Conservation (phyloP, 92 coral and sea anemone genomes). For the Meandrina meandrites region DNA sequence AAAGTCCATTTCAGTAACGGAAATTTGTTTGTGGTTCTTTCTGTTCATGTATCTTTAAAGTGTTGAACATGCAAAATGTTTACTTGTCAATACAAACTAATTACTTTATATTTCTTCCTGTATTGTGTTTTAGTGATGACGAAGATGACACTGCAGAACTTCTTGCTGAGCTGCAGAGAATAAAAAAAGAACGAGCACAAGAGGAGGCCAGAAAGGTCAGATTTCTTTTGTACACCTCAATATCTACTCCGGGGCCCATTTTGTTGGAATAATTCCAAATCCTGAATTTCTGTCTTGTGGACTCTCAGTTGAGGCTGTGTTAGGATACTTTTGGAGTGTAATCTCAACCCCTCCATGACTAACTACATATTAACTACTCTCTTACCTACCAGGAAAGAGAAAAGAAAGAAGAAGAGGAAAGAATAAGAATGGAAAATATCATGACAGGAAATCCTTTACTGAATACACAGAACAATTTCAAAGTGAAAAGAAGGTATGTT, state of each 20-base stretch:
- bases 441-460: constrained; percentile 96
- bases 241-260: too few species aligned
- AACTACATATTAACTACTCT: neutral
- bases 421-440: constrained; percentile 95
- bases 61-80: too few species aligned
- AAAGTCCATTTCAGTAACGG: too few species aligned
- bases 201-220: constrained; percentile 93
- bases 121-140: constrained; percentile 73
- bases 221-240: neutral
- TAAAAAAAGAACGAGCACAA: constrained; percentile 93
- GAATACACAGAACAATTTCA: constrained; percentile 83
- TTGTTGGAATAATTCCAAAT: too few species aligned
- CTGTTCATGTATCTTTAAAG: too few species aligned
- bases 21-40: too few species aligned
- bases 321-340: neutral
- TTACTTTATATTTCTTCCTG: neutral
- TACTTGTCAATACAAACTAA: neutral
- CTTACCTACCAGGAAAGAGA: constrained; percentile 82
- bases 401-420: constrained; percentile 93
- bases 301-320: neutral
- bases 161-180: constrained; percentile 95
- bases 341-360: neutral
- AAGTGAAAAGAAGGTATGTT: constrained; percentile 90
- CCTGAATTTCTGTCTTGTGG: neutral
- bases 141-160: constrained; percentile 99